These are phyloP conservation scores for Apis cerana DNA, from an alignment of 1,140 invertebrate species.

Conservation along the genomic window DNA sequence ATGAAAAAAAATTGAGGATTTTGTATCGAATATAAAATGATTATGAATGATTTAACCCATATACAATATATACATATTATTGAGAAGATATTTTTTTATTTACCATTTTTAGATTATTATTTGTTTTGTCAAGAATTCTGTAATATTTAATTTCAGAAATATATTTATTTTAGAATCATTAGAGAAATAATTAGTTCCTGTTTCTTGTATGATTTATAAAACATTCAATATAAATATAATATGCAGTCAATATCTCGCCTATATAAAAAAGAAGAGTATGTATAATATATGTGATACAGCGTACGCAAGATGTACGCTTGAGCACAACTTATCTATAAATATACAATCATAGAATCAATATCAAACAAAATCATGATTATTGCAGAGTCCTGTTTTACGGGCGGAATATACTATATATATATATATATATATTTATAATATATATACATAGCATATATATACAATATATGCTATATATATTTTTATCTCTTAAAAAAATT, in stretches of 20 bases:
- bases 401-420: conserved; percentile 55
- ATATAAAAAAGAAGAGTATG: conserved; percentile 54
- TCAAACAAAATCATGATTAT: conserved; percentile 72
- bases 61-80: not conserved
- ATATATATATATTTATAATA: conserved; percentile 41
- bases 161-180: not conserved
- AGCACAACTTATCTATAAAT: conserved; percentile 72
- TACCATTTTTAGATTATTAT: not conserved
- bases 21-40: not conserved
- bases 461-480: conserved; percentile 5
- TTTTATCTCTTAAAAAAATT: conserved; percentile 27
- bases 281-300: conserved; percentile 57
- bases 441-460: conserved; percentile 6
- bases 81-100: not conserved
- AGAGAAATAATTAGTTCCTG: not conserved
- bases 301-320: conserved; percentile 64
- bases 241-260: conserved; percentile 57
- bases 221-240: conserved; percentile 25
- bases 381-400: conserved; percentile 64
- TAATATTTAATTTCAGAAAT: not conserved
- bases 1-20: not conserved
- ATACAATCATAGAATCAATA: conserved; percentile 73
- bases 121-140: not conserved
- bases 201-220: conserved; percentile 40
- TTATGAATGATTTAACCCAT: not conserved